Base-by-base conservation (phyloP, 2,797 vertebrate species). In the Podarcis lilfordi region DNA sequence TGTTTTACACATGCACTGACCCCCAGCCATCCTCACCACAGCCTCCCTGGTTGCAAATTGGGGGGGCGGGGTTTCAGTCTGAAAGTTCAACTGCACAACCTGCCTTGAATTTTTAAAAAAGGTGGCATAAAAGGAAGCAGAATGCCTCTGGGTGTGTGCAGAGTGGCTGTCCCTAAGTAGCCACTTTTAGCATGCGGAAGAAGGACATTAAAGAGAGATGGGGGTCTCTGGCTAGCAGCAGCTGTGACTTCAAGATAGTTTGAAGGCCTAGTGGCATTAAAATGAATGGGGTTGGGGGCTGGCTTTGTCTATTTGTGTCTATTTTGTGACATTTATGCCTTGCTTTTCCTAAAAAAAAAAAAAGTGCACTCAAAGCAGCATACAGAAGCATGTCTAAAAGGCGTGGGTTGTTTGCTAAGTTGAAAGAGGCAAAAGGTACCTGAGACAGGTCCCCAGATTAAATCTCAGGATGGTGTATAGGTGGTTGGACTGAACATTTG, bases 1-100 rank as follows among this genome's bases (percentile, higher is more conserved):
- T 88, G 0, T 1, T 84, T 3, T 2, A 7, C 2, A 7, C 15
- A 27, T 0, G 77, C 82, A 17, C 5, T n/a, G 69, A 27, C 11
- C 35, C 50, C 0, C 11, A 84, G 86, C 27, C 55, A 72, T 88
- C 66, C 0, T 0, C 32, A 10, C 15, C 0, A 17, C 74, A n/a
- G 11, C 2, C 37, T 25, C 19, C 50, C 9, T n/a, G 1, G 17
- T 6, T 25, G 25, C 7, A 37, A 40, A 80, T 55, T 55, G 50
- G 50, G 50, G 50, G 13, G 50, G 43, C 2, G 13, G 50, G 50
- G 50, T 4, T 50, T 55, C 50, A 15, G 50, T 55, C 50, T 55
- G 50, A 55, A 55, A 55, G 50, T 55, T 55, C 50, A 4, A 15
- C 50, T 55, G 50, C 13, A 15, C 13, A 55, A 55, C 13, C 50